A percentile compares a stretch with the other conserved stretches of the same genome.
phyloP scores from a whole-genome alignment of 2,797 vertebrate species.

The Clarias laeviceps region DNA sequence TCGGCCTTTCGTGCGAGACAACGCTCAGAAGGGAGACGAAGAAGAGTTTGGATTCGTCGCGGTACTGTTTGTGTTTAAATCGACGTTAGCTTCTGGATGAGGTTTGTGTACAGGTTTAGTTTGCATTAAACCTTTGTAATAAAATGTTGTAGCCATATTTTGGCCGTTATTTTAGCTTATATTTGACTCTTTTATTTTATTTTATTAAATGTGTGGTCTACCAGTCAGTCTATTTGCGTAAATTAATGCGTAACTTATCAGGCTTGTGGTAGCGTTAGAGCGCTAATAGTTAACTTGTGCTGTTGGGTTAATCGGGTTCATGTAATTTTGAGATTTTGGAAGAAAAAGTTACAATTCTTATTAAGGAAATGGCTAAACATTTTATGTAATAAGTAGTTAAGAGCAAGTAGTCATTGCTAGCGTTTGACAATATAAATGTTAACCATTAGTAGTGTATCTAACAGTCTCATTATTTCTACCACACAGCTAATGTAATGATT shows the following conservation, averaged over 20 bases:
- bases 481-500: slow-evolving; percentile 23
- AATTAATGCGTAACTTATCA: background rate
- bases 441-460: background rate
- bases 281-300: background rate
- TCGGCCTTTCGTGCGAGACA: background rate
- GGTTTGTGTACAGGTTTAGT: background rate
- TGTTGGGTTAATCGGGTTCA: background rate
- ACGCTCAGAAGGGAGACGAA: background rate
- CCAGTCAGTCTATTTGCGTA: background rate
- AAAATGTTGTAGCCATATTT: background rate
- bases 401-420: background rate
- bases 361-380: background rate
- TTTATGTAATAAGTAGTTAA: background rate
- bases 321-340: background rate
- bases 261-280: background rate
- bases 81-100: background rate
- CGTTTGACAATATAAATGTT: background rate
- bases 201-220: background rate
- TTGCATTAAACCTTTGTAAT: too few species aligned
- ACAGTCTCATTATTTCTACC: background rate
- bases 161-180: background rate
- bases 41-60: slow-evolving; percentile 37
- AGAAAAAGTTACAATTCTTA: background rate
- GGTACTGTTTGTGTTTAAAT: slow-evolving; percentile 52
- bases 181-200: background rate